phyloP scores from a whole-genome alignment of 2,113 vertebrate genomes.

The Campylomormyrus tamandua region DNA sequence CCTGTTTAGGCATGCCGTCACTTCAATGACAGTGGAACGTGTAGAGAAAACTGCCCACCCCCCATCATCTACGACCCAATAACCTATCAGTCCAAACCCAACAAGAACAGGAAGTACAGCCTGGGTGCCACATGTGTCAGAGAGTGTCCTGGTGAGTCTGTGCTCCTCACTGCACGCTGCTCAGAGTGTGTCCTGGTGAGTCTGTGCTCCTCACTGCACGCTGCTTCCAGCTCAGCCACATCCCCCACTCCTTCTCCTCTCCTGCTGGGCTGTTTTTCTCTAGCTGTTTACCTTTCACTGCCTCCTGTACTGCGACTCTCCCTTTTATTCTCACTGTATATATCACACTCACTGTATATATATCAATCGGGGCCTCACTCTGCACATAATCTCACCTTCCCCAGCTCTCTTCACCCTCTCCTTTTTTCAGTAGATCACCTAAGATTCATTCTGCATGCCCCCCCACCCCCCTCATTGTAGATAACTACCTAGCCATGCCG shows the following conservation, averaged over 20 bases:
- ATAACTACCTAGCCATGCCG: conserved; percentile 85
- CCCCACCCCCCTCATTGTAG: conserved; percentile 47
- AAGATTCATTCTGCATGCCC: not conserved
- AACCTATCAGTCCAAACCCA: conserved; percentile 72
- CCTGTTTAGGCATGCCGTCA: conserved; percentile 74
- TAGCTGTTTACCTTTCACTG: not conserved
- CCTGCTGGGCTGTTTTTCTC: not conserved
- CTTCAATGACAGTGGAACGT: conserved; percentile 82
- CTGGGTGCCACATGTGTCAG: conserved; percentile 88
- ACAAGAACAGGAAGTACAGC: conserved; percentile 79
- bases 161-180: not conserved
- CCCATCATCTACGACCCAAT: conserved; percentile 70
- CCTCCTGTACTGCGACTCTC: not conserved
- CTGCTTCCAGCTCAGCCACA: not conserved
- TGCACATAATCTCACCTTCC: not conserved
- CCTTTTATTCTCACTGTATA: not conserved
- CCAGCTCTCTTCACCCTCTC: not conserved
- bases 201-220: not conserved
- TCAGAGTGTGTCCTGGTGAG: conserved; percentile 37
- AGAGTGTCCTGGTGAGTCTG: conserved; percentile 77
- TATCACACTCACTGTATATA: not conserved
- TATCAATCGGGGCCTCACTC: not conserved
- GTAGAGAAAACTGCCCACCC: conserved; percentile 74
- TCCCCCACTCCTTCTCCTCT: not conserved
- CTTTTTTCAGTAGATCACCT: not conserved